These are phyloP conservation scores for Scaptomyza caliginosa DNA, from an alignment of 2,888 invertebrate genomes.

Conservation along the genomic window DNA sequence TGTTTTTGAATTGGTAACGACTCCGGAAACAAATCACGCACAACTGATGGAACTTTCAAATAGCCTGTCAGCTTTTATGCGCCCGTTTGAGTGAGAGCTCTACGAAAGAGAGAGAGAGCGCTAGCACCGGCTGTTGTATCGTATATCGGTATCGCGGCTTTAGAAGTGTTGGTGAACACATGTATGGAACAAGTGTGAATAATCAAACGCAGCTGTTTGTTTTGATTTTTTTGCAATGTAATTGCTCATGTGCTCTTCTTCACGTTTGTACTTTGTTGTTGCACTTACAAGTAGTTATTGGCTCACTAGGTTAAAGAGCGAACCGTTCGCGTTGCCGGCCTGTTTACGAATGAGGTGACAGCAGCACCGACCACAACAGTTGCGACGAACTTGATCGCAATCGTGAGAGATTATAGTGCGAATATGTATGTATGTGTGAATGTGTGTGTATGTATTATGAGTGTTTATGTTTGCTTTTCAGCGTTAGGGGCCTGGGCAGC, in stretches of 20 bases:
- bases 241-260: conserved; percentile 29
- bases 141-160: conserved; percentile 18
- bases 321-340: conserved; percentile 48
- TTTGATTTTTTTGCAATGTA: conserved; percentile 26
- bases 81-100: background rate
- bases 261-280: conserved; percentile 44
- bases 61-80: conserved; percentile 49
- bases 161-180: conserved; percentile 28
- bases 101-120: background rate
- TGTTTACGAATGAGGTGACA: conserved; percentile 45
- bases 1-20: conserved; percentile 10
- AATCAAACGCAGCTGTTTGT: conserved; percentile 30
- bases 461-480: background rate
- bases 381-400: conserved; percentile 27
- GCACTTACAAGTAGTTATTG: conserved; percentile 5
- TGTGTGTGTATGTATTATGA: conserved; percentile 4
- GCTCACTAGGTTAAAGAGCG: conserved; percentile 3
- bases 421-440: conserved; percentile 7
- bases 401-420: conserved; percentile 21
- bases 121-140: conserved; percentile 40
- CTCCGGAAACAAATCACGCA: conserved; percentile 42
- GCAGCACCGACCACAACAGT: conserved; percentile 12
- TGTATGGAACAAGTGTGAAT: conserved; percentile 12
- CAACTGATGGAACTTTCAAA: conserved; percentile 61
- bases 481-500: conserved; percentile 22